Conservation (phyloP, 2,888 invertebrate genomes). For the Andrena trimmerana region DNA sequence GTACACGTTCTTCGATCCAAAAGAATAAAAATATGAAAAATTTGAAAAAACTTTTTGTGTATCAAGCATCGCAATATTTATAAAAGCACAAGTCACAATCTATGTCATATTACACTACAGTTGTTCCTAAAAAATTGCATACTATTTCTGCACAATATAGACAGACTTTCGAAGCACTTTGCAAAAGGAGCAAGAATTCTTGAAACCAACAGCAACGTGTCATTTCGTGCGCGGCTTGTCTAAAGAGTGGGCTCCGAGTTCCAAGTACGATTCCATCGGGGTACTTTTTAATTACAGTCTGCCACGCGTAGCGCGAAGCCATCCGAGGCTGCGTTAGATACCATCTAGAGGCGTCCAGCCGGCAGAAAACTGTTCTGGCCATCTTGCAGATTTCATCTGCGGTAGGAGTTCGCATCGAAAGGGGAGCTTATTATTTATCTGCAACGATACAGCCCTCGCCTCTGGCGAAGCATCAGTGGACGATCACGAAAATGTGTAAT, state of each 20-base stretch:
- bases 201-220: conserved; percentile 27
- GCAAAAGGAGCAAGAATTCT: conserved; percentile 22
- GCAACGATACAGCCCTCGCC: conserved; percentile 24
- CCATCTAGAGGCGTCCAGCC: conserved; percentile 32
- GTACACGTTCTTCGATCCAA: too few relatives aligned
- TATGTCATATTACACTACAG: too few relatives aligned
- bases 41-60: too few relatives aligned
- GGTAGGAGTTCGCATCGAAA: conserved; percentile 22
- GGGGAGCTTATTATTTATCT: conserved; percentile 35
- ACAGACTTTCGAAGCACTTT: not conserved
- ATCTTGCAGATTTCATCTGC: conserved; percentile 37
- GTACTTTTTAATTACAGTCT: conserved; percentile 52
- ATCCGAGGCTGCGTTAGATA: conserved; percentile 40
- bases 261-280: conserved; percentile 39
- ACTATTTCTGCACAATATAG: not conserved
- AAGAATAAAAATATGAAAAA: too few relatives aligned
- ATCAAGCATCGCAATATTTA: too few relatives aligned
- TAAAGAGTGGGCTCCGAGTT: conserved; percentile 20
- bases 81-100: too few relatives aligned
- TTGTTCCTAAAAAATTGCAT: too few relatives aligned
- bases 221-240: not conserved
- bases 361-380: conserved; percentile 28
- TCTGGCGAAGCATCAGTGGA: conserved; percentile 31
- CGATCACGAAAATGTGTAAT: conserved; percentile 41
- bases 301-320: conserved; percentile 32